Evolutionary conservation across 2,797 vertebrate species (phyloP).

Genomic region (Notoglanidium macrostoma): DNA sequence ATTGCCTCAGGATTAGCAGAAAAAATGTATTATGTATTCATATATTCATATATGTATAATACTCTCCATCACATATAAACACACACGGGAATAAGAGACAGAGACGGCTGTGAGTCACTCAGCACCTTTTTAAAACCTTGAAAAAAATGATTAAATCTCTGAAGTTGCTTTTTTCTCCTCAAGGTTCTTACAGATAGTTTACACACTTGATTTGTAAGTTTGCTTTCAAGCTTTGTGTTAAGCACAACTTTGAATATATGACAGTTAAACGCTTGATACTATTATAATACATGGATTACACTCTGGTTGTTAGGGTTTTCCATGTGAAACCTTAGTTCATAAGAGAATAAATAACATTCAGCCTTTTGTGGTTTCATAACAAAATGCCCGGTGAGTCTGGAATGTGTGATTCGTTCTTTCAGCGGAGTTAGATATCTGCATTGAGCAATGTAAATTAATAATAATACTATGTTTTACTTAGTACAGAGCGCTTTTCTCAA

Average conservation of each 20-base stretch:
- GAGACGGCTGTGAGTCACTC: background rate
- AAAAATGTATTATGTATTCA: slow-evolving; percentile 61
- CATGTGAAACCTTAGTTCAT: background rate
- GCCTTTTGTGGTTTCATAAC: background rate
- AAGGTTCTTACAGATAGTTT: background rate
- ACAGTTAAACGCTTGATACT: background rate
- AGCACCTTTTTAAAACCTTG: background rate
- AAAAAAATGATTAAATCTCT: background rate
- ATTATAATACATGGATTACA: background rate
- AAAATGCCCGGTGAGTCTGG: background rate
- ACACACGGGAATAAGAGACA: slow-evolving; percentile 17
- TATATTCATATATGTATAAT: slow-evolving; percentile 66
- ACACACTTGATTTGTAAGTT: background rate
- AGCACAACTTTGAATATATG: background rate
- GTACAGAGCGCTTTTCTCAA: background rate
- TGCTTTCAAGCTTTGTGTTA: background rate
- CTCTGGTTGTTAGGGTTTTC: background rate
- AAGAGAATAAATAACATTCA: background rate
- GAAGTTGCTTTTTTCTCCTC: too few species aligned
- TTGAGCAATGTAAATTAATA: background rate
- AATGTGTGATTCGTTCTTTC: background rate
- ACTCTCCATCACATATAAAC: slow-evolving; percentile 53
- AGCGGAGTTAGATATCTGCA: background rate
- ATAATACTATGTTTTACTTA: background rate
- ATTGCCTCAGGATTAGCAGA: slow-evolving; percentile 51